Evolutionary conservation across 2,113 vertebrate species (phyloP).

Genomic region (Sylvilagus bachmani): DNA sequence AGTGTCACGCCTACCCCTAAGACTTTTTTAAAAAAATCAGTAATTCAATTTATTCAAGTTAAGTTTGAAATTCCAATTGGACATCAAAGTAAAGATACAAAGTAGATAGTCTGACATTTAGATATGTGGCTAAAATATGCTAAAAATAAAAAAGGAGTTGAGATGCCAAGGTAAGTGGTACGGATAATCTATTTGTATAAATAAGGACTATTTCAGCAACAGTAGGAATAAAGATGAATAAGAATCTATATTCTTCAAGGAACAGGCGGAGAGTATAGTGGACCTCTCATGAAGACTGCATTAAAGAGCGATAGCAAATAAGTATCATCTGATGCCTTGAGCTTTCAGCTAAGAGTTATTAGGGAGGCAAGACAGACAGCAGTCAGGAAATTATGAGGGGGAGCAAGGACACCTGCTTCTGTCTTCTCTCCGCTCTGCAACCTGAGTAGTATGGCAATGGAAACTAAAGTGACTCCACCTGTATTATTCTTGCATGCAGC

Average conservation of each 20-base stretch:
- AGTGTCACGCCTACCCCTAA: no score
- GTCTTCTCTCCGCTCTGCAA: background rate
- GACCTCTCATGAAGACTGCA: background rate
- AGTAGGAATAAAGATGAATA: background rate
- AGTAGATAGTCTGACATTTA: background rate
- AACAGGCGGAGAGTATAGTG: background rate
- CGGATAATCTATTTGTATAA: background rate
- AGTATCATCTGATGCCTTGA: background rate
- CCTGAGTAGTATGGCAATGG: accelerated
- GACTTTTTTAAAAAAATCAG: no score
- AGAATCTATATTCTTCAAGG: background rate
- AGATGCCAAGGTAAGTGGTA: background rate
- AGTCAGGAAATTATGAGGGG: background rate
- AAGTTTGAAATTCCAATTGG: background rate
- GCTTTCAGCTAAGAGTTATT: background rate
- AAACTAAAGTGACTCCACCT: background rate
- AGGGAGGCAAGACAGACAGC: background rate
- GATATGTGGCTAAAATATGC: background rate
- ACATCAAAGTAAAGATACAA: background rate
- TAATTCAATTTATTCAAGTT: background rate
- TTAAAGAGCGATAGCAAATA: background rate
- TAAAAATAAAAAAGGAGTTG: background rate
- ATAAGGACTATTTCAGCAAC: background rate
- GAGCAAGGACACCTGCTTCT: background rate
- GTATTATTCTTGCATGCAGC: background rate